Evolutionary conservation across 2,797 vertebrate genomes (phyloP).

Genomic region (Semotilus atromaculatus): DNA sequence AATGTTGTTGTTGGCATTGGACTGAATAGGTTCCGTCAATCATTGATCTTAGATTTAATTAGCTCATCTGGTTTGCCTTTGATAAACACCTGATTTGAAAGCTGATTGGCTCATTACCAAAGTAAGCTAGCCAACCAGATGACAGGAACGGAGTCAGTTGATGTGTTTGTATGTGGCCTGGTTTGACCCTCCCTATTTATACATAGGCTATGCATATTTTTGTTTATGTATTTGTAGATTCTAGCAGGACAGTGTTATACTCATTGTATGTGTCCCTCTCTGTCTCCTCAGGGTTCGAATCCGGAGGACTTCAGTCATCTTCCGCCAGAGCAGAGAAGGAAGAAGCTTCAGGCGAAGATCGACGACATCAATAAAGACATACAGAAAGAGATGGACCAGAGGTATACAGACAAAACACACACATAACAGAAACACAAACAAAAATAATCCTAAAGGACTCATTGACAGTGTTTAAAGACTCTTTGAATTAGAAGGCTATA

Average conservation of each 20-base stretch:
- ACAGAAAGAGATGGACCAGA: constrained; percentile 96
- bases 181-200: constrained; percentile 1
- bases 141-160: not conserved
- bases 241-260: not conserved
- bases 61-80: not conserved
- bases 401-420: constrained; percentile 72
- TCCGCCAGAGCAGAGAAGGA: constrained; percentile 95
- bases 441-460: not conserved
- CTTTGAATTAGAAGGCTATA: not conserved
- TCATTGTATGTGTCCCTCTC: not conserved
- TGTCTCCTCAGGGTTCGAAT: constrained; percentile 83
- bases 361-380: constrained; percentile 94
- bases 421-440: not conserved
- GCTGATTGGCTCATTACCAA: constrained; percentile 24
- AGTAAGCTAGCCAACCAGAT: constrained; percentile 23
- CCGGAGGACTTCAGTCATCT: constrained; percentile 98
- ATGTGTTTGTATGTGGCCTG: constrained; percentile 19
- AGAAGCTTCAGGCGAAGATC: constrained; percentile 95
- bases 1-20: constrained; percentile 5
- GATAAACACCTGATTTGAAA: constrained; percentile 12
- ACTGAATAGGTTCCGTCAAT: constrained; percentile 16
- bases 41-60: not conserved
- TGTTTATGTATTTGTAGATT: not conserved
- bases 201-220: not conserved
- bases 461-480: not conserved